Evolutionary conservation across 2,888 invertebrate genomes (phyloP).

Genomic region (Eupithecia pulchellata): DNA sequence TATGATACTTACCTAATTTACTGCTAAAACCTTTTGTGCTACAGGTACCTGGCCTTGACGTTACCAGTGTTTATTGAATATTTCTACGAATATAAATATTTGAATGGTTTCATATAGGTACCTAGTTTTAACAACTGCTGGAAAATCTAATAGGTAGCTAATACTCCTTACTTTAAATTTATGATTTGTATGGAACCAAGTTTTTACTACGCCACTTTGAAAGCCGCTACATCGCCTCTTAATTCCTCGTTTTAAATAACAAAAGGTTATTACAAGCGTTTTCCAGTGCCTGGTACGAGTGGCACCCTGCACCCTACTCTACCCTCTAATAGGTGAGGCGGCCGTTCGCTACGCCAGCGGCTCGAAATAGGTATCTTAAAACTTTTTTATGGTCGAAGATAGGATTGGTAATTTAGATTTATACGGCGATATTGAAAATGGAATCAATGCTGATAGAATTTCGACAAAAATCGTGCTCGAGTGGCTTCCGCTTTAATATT

Average conservation of each 20-base stretch:
- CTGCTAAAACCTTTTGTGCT: background rate
- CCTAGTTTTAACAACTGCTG: background rate
- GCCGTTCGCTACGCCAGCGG: constrained; percentile 41
- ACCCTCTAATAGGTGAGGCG: constrained; percentile 62
- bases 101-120: background rate
- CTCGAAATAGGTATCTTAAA: constrained; percentile 38
- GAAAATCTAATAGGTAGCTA: background rate
- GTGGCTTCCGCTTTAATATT: constrained; percentile 1
- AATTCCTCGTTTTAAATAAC: constrained; percentile 74
- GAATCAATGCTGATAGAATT: constrained; percentile 33
- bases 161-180: background rate
- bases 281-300: constrained; percentile 69
- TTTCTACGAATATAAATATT: background rate
- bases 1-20: background rate
- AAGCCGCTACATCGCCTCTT: constrained; percentile 60
- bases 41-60: background rate
- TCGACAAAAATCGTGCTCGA: constrained; percentile 8
- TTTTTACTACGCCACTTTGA: constrained; percentile 10
- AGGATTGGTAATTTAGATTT: constrained; percentile 42
- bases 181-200: background rate
- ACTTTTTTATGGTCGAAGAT: constrained; percentile 40
- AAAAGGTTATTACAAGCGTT: constrained; percentile 71
- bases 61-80: background rate
- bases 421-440: constrained; percentile 39
- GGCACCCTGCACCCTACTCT: constrained; percentile 59